Evolutionary conservation across 1,140 invertebrate species (phyloP).

Genomic region (Pygmarrhopalites habei): DNA sequence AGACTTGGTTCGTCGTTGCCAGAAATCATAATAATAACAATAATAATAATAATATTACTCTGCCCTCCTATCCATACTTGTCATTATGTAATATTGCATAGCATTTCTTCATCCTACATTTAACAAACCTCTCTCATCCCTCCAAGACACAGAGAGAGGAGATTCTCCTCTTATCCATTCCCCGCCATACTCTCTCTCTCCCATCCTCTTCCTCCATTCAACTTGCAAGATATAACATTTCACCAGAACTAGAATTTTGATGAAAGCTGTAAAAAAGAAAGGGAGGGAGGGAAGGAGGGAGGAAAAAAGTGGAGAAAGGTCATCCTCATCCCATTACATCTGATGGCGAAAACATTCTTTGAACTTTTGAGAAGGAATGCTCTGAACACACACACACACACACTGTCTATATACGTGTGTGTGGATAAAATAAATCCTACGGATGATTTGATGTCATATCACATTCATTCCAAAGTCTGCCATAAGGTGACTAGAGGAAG

Average conservation of each 20-base stretch:
- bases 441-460: background rate
- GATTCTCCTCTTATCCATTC: background rate
- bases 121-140: too few species aligned
- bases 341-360: background rate
- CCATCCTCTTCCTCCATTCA: constrained; percentile 28
- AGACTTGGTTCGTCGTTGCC: too few species aligned
- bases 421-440: background rate
- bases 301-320: constrained; percentile 4
- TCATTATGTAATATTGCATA: too few species aligned
- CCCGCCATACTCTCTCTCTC: too few species aligned
- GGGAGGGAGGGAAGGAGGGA: background rate
- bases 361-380: background rate
- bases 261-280: constrained; percentile 25
- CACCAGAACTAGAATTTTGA: constrained; percentile 24
- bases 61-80: too few species aligned
- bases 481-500: constrained; percentile 9
- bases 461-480: background rate
- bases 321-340: background rate
- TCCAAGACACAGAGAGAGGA: background rate
- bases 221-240: constrained; percentile 11
- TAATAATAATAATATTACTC: too few species aligned
- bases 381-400: too few species aligned
- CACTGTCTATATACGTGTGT: too few species aligned
- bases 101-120: too few species aligned
- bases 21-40: too few species aligned